A percentile compares a stretch with the other conserved stretches of the same genome.
Evolutionary conservation across 2,113 vertebrate species (phyloP).

Genomic region (Pseudonaja textilis): DNA sequence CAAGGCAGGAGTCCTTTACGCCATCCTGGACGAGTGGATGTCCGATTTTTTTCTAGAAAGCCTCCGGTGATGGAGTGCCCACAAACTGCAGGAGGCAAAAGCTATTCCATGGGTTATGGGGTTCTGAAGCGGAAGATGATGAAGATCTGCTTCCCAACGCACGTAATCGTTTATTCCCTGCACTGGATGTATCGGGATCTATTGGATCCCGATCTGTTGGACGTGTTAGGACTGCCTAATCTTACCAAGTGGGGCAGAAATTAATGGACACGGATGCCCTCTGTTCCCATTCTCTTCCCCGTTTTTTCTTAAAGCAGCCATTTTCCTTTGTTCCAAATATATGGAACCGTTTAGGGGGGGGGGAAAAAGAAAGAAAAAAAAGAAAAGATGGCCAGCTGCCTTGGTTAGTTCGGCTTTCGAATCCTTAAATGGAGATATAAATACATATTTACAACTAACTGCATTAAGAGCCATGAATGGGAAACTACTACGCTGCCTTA

Average conservation of each 20-base stretch:
- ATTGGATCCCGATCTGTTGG: too few relatives aligned
- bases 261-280: background rate
- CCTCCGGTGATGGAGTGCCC: too few relatives aligned
- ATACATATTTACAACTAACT: background rate
- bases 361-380: background rate
- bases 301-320: background rate
- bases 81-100: too few relatives aligned
- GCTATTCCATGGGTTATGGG: too few relatives aligned
- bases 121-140: too few relatives aligned
- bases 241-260: background rate
- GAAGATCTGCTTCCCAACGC: background rate
- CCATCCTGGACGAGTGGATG: too few relatives aligned
- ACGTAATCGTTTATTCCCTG: background rate
- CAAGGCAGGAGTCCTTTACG: too few relatives aligned
- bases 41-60: too few relatives aligned
- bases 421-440: background rate
- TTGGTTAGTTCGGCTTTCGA: background rate
- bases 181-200: background rate
- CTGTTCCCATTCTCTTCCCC: background rate
- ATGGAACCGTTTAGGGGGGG: background rate
- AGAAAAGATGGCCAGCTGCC: background rate
- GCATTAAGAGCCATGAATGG: background rate
- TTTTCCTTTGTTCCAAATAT: background rate
- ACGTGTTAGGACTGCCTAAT: background rate
- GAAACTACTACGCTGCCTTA: background rate